Conservation (phyloP, 2,113 vertebrate genomes). For the Salvelinus fontinalis region DNA sequence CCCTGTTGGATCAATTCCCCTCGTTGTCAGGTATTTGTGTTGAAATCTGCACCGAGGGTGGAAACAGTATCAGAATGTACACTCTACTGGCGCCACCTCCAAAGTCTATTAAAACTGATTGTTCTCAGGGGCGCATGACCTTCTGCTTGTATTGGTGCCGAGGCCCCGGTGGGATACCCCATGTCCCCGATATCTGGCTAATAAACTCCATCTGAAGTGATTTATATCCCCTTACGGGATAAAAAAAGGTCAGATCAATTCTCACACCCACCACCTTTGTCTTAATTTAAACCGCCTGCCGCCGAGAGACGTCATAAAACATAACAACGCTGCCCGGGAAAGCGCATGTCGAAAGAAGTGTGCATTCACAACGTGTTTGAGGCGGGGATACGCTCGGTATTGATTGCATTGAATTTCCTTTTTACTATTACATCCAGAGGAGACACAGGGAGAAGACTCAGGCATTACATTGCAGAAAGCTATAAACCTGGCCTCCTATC, state of each 20-base stretch:
- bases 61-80: constrained; percentile 3
- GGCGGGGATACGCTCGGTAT: constrained; percentile 37
- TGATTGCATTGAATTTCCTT: constrained; percentile 60
- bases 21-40: constrained; percentile 10
- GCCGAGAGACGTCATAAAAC: constrained; percentile 32
- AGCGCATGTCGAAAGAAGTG: constrained; percentile 59
- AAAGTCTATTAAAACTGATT: constrained; percentile 41
- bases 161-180: constrained; percentile 56
- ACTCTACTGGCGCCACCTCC: constrained; percentile 14
- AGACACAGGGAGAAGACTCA: constrained; percentile 42
- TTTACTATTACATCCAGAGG: constrained; percentile 63
- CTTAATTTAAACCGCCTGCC: constrained; percentile 60
- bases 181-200: constrained; percentile 54
- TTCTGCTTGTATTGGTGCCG: constrained; percentile 46
- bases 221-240: constrained; percentile 59
- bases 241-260: constrained; percentile 75
- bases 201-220: constrained; percentile 62
- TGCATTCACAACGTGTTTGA: constrained; percentile 54
- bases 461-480: constrained; percentile 52
- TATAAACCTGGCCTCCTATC: constrained; percentile 62
- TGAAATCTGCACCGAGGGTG: constrained; percentile 20
- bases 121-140: constrained; percentile 35
- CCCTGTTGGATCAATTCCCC: constrained; percentile 15
- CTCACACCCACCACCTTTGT: constrained; percentile 47
- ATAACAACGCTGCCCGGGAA: constrained; percentile 29